Percentiles rank a stretch among this genome's conserved stretches.
Conservation (phyloP, 2,113 vertebrate species). For the Peromyscus maniculatus region DNA sequence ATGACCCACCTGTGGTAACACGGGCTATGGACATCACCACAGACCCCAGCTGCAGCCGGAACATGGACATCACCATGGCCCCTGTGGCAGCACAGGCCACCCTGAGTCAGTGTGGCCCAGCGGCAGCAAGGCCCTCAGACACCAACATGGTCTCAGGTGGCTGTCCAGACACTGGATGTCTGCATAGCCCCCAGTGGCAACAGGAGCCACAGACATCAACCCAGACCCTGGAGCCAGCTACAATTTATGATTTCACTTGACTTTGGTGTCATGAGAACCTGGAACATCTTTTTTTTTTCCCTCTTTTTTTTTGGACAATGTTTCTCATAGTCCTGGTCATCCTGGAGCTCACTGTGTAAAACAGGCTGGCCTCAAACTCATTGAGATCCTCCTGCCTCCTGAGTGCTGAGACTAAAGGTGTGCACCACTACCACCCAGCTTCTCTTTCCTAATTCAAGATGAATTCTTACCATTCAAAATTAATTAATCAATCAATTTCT, state of each 20-base stretch:
- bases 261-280: constrained; percentile 10
- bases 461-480: not conserved
- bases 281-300: not conserved
- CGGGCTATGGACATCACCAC: not conserved
- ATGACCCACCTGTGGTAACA: not conserved
- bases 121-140: not conserved
- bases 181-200: not conserved
- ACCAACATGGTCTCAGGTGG: not conserved
- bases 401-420: not conserved
- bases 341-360: not conserved
- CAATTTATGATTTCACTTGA: not conserved
- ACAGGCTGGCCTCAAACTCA: not conserved
- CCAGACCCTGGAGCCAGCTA: not conserved
- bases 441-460: not conserved
- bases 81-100: not conserved
- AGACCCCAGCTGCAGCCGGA: not conserved
- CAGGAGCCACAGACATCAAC: not conserved
- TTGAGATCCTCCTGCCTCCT: not conserved
- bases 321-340: not conserved
- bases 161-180: not conserved
- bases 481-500: not conserved
- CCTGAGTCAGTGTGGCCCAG: not conserved
- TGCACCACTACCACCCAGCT: not conserved
- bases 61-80: not conserved
- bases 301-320: not conserved